Base-by-base conservation (phyloP, 2,797 vertebrate genomes). In the Sebastes itinus region DNA sequence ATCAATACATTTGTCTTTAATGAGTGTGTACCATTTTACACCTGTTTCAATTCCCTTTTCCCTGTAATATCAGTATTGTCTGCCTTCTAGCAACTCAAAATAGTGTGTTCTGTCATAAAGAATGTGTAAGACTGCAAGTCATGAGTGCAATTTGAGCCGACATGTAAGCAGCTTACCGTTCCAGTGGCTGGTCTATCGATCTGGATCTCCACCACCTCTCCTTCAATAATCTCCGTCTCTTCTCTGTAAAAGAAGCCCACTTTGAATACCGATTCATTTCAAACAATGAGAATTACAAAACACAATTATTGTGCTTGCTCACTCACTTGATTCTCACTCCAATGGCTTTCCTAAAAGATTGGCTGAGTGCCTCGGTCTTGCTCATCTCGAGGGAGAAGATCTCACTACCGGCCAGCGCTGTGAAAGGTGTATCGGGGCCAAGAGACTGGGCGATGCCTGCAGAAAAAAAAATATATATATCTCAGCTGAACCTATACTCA, bases 301-400 rank as follows among this genome's bases (percentile, higher is more conserved):
- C 9, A 27, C 11, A 20, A 27, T 3, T 7, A 35, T 14, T 46
- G 25, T 68, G 28, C 32, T 52, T 23, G 18, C 5, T 9, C 7
- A 86, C 97, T 96, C 67, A 98, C 98, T 98, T 98, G 90, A 99
- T 98, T 55, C 97, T 95, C 33, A 99, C 97, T 1, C 98, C 98
- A 0, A 99, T 99, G 80, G 97, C 98, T 83, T 98, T 95, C 6
- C 97, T 96, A 88, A 99, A 99, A 64, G 98, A 94, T 89, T 99
- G 98, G 4, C 97, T 99, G 58, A 99, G 95, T 0, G 98, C 97
- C 77, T 99, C 98, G 0, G 98, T 99, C 89, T 98, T 98, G 94
- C 97, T 98, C 97, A 99, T 99, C 88, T 99, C 98, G 85, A 98
- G 90, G 49, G 97, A 99, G 91, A 97, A 99, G 87, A 99, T 98